Evolutionary conservation across 1,140 invertebrate genomes (phyloP).

Genomic region (Lepidurus packardi): DNA sequence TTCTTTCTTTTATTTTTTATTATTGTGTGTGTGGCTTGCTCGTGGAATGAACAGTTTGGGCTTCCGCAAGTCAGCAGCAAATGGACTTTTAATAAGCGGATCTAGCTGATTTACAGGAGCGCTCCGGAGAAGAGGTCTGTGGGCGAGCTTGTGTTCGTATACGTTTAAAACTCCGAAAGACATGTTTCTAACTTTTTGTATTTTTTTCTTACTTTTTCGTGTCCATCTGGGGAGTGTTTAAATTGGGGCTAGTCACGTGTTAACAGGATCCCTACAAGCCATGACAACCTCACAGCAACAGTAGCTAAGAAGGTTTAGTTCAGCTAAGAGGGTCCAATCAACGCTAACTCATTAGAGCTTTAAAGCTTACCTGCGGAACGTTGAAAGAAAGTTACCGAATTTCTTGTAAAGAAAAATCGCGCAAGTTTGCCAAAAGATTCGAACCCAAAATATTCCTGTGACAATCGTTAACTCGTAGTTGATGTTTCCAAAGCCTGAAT

Average conservation of each 20-base stretch:
- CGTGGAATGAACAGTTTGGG: too few species aligned
- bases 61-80: background rate
- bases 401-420: background rate
- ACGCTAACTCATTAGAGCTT: background rate
- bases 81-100: background rate
- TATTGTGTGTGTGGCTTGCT: too few species aligned
- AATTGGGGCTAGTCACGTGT: constrained; percentile 18
- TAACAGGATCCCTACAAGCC: background rate
- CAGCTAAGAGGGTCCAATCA: background rate
- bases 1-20: too few species aligned
- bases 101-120: too few species aligned
- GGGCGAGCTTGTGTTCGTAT: too few species aligned
- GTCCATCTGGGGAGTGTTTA: constrained; percentile 4
- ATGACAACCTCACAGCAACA: constrained; percentile 2
- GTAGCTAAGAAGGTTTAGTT: background rate
- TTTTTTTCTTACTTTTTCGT: background rate
- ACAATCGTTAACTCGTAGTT: too few species aligned
- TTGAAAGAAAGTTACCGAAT: background rate
- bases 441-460: too few species aligned
- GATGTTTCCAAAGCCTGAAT: too few species aligned
- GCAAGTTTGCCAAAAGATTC: too few species aligned
- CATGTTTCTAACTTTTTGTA: background rate
- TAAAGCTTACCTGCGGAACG: background rate
- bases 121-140: too few species aligned
- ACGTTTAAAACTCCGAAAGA: background rate